Evolutionary conservation across 1,140 invertebrate genomes (phyloP), one percentile per base, ranked within the genome.

Genomic region (Fopius arisanus): DNA sequence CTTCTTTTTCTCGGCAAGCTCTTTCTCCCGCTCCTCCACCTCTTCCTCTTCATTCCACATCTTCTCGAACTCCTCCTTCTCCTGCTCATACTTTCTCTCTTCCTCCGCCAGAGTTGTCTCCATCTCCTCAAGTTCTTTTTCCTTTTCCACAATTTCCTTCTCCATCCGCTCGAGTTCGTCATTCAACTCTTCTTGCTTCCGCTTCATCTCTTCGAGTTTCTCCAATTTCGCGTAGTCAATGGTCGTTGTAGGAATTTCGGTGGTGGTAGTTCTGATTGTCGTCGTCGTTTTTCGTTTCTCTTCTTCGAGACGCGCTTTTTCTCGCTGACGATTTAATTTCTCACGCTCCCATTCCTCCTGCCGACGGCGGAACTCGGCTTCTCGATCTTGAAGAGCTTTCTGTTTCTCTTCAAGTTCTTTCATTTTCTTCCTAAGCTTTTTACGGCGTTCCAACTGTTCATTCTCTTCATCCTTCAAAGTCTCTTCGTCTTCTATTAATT

Each of bases 11-110:
- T 77, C 16, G 12, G 33, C 54, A 16, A 67, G 21, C 29, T 75
- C 68, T 23, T 21, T 48, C 41, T 72, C 43, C n/a, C n/a, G n/a
- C n/a, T n/a, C 16, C 19, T 51, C 54, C n/a, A 67, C 14, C 29
- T 75, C 68, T 23, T 21, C 33, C 41, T 72, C 43, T 54, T 69
- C 12, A 66, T 76, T 43, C 59, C 28, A 31, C 33, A 67, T 63
- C 66, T 77, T 65, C 23, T 70, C 48, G 54, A 75, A 65, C 14
- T 71, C 66, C 19, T 72, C 31, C 54, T 71, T 72, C 31, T 72
- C 72, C 70, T 76, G 12, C 23, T 71, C 14, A 28, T 66, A 10
- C 59, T 75, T 40, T 16, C 33, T 12, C 62, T 66, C 59, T 40
- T 70, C 54, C 37, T 67, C 16, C 26, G 65, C 28, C 16, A 63